phyloP scores from a whole-genome alignment of 1,140 invertebrate genomes.

The Papilio helenus region DNA sequence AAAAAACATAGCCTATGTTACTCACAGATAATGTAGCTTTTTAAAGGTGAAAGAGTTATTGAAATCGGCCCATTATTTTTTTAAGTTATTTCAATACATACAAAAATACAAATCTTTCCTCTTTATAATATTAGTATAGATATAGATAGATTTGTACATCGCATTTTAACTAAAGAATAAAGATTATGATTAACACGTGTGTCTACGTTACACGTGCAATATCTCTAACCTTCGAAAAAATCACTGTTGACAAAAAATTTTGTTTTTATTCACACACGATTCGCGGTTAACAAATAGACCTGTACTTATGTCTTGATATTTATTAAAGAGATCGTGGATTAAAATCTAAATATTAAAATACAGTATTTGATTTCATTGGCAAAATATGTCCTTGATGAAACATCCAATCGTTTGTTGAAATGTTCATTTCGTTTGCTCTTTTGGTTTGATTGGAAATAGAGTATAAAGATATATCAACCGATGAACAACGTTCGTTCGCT shows the following conservation, averaged over 20 bases:
- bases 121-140: no score
- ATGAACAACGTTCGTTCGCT: background rate
- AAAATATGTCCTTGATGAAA: background rate
- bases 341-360: background rate
- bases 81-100: no score
- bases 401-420: background rate
- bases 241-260: no score
- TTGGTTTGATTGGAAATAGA: conserved; percentile 8
- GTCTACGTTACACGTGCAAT: no score
- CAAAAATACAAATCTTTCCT: no score
- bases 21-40: no score
- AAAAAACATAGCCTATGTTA: no score
- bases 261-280: no score
- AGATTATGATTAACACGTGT: background rate
- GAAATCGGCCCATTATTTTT: no score
- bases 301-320: background rate
- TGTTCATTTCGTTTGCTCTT: conserved; percentile 11
- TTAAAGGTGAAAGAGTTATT: no score
- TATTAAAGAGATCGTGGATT: background rate
- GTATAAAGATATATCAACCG: background rate
- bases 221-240: no score
- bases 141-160: background rate
- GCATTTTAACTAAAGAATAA: background rate
- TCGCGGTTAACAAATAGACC: no score
- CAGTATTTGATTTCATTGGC: background rate